phyloP scores from a whole-genome alignment of 2,888 invertebrate species.

The Parnassius smintheus region DNA sequence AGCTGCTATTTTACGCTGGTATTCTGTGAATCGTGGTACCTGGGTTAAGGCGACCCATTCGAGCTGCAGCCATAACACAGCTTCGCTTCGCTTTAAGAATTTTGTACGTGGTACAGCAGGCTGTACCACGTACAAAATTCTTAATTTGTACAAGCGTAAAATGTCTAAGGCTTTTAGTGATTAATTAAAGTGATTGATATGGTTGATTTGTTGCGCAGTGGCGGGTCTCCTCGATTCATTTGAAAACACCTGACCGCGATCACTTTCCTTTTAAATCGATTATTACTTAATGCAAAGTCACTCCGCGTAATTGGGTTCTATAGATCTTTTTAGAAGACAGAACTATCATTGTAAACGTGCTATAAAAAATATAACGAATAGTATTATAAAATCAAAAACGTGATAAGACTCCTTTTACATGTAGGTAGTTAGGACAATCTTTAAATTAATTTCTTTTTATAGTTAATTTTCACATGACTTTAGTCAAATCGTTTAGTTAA shows the following conservation, averaged over 20 bases:
- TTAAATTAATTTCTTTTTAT: too few relatives aligned
- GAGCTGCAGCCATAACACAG: too few relatives aligned
- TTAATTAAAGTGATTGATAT: slow-evolving; percentile 76
- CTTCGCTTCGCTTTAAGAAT: too few relatives aligned
- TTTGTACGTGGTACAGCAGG: too few relatives aligned
- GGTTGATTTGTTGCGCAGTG: slow-evolving; percentile 66
- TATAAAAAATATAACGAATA: too few relatives aligned
- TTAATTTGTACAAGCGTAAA: slow-evolving; percentile 39
- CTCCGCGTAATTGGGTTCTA: slow-evolving; percentile 68
- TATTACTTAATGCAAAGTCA: slow-evolving; percentile 69
- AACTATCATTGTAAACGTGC: neutral
- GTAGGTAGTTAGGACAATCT: too few relatives aligned
- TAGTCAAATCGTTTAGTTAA: too few relatives aligned
- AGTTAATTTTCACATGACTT: too few relatives aligned
- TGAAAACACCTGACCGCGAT: slow-evolving; percentile 63
- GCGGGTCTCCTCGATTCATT: slow-evolving; percentile 58
- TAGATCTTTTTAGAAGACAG: slow-evolving; percentile 52
- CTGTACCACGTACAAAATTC: too few relatives aligned
- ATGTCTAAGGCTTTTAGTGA: slow-evolving; percentile 61
- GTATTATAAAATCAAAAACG: neutral
- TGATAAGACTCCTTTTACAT: neutral
- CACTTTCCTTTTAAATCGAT: slow-evolving; percentile 60
- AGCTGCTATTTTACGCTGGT: too few relatives aligned
- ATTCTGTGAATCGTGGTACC: too few relatives aligned
- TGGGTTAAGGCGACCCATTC: too few relatives aligned